Evolutionary conservation across 2,797 vertebrate genomes (phyloP).

Genomic region (Melanotaenia maccullochi): DNA sequence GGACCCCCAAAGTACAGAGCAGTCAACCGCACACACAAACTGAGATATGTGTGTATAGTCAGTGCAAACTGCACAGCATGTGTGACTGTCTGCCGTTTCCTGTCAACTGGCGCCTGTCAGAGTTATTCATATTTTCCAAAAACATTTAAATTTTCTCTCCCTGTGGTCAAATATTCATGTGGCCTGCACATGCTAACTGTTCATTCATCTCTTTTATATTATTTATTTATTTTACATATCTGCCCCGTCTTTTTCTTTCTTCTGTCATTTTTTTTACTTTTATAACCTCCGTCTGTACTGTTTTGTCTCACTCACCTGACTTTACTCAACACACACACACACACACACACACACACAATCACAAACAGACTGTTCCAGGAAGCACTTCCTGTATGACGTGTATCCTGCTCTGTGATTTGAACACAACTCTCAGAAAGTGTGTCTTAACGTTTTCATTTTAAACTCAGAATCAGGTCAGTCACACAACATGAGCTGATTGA

Average conservation of each 20-base stretch:
- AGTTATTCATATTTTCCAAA: constrained; percentile 19
- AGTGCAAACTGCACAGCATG: constrained; percentile 15
- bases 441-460: not conserved
- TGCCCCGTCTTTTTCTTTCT: not conserved
- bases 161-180: not conserved
- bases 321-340: not conserved
- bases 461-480: not conserved
- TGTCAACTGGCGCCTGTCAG: not conserved
- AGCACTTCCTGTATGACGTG: constrained; percentile 70
- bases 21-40: constrained; percentile 18
- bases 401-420: constrained; percentile 54
- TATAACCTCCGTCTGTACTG: not conserved
- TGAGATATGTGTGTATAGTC: constrained; percentile 8
- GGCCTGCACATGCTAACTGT: not conserved
- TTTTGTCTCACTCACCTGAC: constrained; percentile 9
- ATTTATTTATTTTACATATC: not conserved
- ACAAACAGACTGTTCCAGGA: constrained; percentile 62
- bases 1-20: constrained; percentile 21
- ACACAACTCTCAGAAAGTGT: constrained; percentile 4
- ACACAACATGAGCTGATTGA: not conserved
- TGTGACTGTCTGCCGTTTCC: constrained; percentile 26
- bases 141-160: not conserved
- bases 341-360: constrained; percentile 2
- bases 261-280: not conserved
- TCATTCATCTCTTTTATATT: not conserved